A percentile compares a stretch with the other conserved stretches of the same genome.
These are phyloP conservation scores for Ectemnius cavifrons DNA, from an alignment of 2,888 invertebrate species.

Conservation along the genomic window DNA sequence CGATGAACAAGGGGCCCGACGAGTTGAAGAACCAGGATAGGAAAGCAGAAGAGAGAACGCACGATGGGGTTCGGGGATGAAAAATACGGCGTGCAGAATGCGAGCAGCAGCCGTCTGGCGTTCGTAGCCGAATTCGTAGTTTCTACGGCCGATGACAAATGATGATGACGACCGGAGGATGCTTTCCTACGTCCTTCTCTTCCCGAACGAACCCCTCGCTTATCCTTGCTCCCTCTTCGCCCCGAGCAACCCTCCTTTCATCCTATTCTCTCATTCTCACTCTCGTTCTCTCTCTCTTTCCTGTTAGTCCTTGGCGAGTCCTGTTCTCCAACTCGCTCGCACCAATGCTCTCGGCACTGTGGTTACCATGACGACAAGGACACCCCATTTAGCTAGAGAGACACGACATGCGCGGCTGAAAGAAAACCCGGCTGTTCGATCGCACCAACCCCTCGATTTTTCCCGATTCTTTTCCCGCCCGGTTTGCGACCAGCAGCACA, in stretches of 20 bases:
- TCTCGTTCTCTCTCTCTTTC: constrained; percentile 7
- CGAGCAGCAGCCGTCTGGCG: constrained; percentile 5
- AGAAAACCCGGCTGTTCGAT: constrained; percentile 58
- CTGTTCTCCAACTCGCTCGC: constrained; percentile 8
- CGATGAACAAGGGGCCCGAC: background rate
- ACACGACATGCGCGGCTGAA: constrained; percentile 61
- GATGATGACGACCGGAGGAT: constrained; percentile 44
- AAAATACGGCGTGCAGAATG: constrained; percentile 29
- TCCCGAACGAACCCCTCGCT: background rate
- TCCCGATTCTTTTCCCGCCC: constrained; percentile 56
- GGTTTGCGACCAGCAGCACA: constrained; percentile 37
- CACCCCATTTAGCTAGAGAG: constrained; percentile 63
- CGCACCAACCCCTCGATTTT: constrained; percentile 56
- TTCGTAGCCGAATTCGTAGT: constrained; percentile 29
- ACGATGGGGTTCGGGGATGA: constrained; percentile 17
- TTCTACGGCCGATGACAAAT: constrained; percentile 45
- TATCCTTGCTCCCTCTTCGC: constrained; percentile 5
- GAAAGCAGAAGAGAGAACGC: constrained; percentile 12
- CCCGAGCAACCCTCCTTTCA: background rate
- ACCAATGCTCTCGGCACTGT: constrained; percentile 34
- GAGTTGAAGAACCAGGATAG: background rate
- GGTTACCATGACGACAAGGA: constrained; percentile 71
- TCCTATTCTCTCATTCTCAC: background rate
- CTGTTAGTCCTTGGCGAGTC: constrained; percentile 5
- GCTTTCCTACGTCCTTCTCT: constrained; percentile 6